Evolutionary conservation across 2,888 invertebrate genomes (phyloP).

Genomic region (Loripinus fragilis): DNA sequence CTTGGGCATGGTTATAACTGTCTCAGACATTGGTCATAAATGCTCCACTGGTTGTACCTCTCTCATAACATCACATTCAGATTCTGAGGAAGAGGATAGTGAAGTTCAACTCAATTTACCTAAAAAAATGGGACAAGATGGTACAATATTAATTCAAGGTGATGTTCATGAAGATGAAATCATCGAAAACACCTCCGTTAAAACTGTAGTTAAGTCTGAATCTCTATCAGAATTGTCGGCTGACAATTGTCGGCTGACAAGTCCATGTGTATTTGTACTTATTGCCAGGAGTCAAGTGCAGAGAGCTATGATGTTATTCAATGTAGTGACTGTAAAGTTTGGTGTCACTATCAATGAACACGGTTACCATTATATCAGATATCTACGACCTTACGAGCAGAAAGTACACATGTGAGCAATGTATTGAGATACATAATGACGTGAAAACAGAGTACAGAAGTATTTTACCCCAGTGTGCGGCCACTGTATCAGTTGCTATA

Average conservation of each 20-base stretch:
- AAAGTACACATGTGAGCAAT: neutral
- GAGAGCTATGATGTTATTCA: constrained; percentile 4
- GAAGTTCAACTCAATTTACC: neutral
- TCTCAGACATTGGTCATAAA: constrained; percentile 5
- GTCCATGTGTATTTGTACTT: constrained; percentile 3
- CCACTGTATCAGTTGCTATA: neutral
- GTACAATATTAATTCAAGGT: neutral
- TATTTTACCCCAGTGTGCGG: neutral
- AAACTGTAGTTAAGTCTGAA: neutral
- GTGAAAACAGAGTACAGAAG: neutral
- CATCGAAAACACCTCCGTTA: neutral
- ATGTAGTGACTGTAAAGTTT: constrained; percentile 2
- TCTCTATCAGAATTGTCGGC: neutral
- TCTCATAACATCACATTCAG: neutral
- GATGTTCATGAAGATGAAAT: neutral
- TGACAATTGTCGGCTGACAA: no score
- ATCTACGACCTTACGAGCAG: neutral
- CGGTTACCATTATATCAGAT: neutral
- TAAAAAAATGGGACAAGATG: neutral
- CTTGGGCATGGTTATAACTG: neutral
- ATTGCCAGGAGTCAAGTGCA: constrained; percentile 1
- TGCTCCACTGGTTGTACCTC: neutral
- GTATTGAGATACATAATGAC: neutral
- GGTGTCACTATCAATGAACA: constrained; percentile 1
- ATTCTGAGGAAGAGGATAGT: neutral